phyloP scores from a whole-genome alignment of 2,113 vertebrate species.

The Gymnarchus niloticus region DNA sequence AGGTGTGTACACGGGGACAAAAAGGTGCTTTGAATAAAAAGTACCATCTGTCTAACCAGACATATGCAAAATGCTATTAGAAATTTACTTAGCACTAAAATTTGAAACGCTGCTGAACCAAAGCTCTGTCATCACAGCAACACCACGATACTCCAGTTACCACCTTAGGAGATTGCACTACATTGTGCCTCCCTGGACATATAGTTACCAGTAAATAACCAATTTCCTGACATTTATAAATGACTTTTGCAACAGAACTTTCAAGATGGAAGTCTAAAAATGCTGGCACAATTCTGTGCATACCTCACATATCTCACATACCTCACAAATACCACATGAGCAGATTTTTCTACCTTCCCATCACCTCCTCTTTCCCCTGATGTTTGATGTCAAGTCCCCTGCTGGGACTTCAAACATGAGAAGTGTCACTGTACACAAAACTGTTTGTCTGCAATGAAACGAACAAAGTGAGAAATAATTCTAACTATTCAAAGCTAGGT shows the following conservation, averaged over 20 bases:
- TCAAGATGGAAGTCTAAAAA: background rate
- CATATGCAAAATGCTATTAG: background rate
- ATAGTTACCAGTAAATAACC: background rate
- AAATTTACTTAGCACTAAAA: background rate
- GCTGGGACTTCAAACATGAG: background rate
- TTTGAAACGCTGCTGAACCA: background rate
- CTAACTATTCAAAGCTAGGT: background rate
- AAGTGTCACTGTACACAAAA: background rate
- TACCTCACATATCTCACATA: background rate
- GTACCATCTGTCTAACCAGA: background rate
- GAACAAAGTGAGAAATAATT: too few species aligned
- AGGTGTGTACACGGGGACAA: background rate
- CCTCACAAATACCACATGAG: background rate
- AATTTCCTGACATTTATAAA: background rate
- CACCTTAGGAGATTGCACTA: background rate
- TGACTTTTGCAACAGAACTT: background rate
- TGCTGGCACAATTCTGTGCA: background rate
- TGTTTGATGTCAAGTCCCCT: background rate
- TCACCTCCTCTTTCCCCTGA: background rate
- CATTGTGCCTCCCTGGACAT: background rate
- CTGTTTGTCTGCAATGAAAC: background rate
- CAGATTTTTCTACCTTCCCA: background rate
- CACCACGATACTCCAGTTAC: background rate
- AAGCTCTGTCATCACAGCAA: background rate
- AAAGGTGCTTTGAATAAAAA: background rate